These are phyloP conservation scores for Delichon dasypus DNA, from an alignment of 2,797 vertebrate genomes.

Conservation along the genomic window DNA sequence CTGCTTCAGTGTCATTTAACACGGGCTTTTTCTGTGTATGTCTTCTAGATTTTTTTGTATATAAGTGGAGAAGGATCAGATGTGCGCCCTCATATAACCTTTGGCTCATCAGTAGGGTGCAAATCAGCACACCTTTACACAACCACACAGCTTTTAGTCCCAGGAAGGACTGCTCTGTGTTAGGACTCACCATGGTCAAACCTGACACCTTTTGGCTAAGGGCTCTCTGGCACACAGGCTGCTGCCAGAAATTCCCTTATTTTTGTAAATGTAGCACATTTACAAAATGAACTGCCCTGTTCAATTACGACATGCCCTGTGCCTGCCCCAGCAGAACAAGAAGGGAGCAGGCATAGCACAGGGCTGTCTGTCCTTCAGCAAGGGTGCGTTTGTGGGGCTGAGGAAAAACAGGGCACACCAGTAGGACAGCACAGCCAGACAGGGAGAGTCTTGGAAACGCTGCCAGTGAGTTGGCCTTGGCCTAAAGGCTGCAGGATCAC, in stretches of 20 bases:
- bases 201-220: neutral
- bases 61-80: neutral
- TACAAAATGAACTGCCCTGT: neutral
- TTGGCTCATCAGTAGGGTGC: neutral
- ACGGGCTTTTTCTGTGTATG: neutral
- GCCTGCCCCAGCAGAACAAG: neutral
- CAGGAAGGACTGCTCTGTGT: neutral
- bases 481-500: neutral
- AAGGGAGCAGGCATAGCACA: rapidly evolving
- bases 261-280: neutral
- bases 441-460: neutral
- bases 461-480: neutral
- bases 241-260: neutral
- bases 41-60: neutral
- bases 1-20: neutral
- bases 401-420: neutral
- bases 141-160: neutral
- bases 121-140: neutral
- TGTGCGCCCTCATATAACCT: neutral
- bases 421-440: neutral
- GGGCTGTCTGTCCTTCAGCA: neutral
- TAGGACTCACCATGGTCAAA: too few relatives aligned
- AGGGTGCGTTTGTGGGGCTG: neutral
- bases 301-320: rapidly evolving
- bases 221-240: neutral